Conservation (phyloP, 2,113 vertebrate genomes). For the Heterochromis multidens region DNA sequence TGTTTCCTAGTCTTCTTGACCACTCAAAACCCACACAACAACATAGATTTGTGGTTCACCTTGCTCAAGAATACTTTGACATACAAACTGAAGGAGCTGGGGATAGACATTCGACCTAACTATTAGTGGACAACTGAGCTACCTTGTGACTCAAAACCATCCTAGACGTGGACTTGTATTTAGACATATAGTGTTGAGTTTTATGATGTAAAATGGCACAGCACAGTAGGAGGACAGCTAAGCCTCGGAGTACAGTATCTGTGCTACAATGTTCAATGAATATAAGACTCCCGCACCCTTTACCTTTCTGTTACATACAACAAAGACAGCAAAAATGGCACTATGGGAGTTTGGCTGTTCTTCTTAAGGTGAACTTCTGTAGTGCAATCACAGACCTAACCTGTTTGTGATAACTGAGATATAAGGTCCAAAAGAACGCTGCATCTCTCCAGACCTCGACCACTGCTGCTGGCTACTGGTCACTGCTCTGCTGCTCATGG, state of each 20-base stretch:
- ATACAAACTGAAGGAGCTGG: background rate
- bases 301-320: background rate
- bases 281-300: background rate
- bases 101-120: no score
- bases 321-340: background rate
- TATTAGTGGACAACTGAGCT: background rate
- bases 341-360: background rate
- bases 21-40: background rate
- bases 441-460: conserved; percentile 49
- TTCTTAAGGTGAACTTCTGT: background rate
- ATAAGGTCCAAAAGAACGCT: conserved; percentile 75
- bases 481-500: conserved; percentile 76
- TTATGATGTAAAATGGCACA: no score
- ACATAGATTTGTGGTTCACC: background rate
- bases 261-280: background rate
- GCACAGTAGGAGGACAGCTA: background rate
- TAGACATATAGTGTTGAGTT: background rate
- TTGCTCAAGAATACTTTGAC: background rate
- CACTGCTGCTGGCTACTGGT: conserved; percentile 52
- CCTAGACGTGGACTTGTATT: background rate
- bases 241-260: background rate
- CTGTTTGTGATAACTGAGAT: conserved; percentile 84
- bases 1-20: background rate
- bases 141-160: background rate
- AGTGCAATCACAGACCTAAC: background rate